Conservation (phyloP, 2,797 vertebrate genomes). For the Tapera naevia region DNA sequence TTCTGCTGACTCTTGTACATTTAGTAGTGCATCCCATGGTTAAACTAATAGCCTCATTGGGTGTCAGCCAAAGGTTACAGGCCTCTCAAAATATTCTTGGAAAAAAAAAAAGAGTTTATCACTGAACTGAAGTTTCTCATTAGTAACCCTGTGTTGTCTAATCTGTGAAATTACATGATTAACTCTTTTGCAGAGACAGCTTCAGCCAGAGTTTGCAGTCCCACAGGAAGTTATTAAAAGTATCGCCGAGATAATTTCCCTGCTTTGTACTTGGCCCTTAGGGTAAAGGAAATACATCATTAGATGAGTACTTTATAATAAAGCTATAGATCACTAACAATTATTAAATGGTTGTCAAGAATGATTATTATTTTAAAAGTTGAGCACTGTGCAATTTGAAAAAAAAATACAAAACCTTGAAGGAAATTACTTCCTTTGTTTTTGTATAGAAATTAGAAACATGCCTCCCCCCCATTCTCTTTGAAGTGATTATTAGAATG, state of each 20-base stretch:
- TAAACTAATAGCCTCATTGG: constrained; percentile 93
- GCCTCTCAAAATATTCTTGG: constrained; percentile 94
- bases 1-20: constrained; percentile 82
- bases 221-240: constrained; percentile 88
- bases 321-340: constrained; percentile 79
- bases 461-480: constrained; percentile 33
- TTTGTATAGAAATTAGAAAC: constrained; percentile 66
- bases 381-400: constrained; percentile 70
- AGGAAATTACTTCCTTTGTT: constrained; percentile 75
- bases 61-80: constrained; percentile 98
- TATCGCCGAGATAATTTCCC: constrained; percentile 80
- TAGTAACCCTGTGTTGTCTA: constrained; percentile 91
- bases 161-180: constrained; percentile 85
- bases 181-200: constrained; percentile 81
- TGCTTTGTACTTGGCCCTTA: constrained; percentile 79
- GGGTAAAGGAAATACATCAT: constrained; percentile 83
- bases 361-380: constrained; percentile 78
- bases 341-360: constrained; percentile 81
- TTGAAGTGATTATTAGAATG: constrained; percentile 66
- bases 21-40: constrained; percentile 84
- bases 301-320: constrained; percentile 79
- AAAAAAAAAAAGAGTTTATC: constrained; percentile 93
- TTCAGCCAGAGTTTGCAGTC: constrained; percentile 73
- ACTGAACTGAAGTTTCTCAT: constrained; percentile 89
- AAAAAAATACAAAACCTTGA: constrained; percentile 72